These are phyloP conservation scores for Ophioderma brevispina DNA, from an alignment of 35 echinoderm and acorn worm genomes.

Conservation along the genomic window DNA sequence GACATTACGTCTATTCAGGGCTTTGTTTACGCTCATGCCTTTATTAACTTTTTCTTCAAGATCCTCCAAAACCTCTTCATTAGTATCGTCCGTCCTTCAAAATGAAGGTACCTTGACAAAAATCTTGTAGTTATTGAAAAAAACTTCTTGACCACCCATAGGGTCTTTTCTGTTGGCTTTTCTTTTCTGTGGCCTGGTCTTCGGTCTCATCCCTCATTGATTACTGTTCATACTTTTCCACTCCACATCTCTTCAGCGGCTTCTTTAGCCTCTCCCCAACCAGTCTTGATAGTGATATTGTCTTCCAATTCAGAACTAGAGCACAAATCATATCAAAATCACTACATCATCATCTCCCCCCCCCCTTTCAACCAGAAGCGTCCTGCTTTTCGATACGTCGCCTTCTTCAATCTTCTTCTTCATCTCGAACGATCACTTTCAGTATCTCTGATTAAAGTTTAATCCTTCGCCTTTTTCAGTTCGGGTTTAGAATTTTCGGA, in stretches of 20 bases:
- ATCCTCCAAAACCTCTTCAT: background rate
- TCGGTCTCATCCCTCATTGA: background rate
- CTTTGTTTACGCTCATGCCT: background rate
- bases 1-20: background rate
- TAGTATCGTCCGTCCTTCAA: background rate
- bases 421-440: too few relatives aligned
- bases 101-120: background rate
- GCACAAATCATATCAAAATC: background rate
- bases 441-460: too few relatives aligned
- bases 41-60: background rate
- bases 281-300: background rate
- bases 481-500: too few relatives aligned
- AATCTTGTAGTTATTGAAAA: background rate
- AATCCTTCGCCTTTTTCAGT: too few relatives aligned
- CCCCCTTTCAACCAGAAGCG: background rate
- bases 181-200: constrained; percentile 13
- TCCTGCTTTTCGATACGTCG: too few relatives aligned
- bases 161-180: background rate
- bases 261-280: background rate
- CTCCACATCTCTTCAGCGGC: background rate
- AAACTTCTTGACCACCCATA: constrained; percentile 3
- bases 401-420: too few relatives aligned
- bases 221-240: background rate
- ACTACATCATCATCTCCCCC: background rate
- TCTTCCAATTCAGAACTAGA: background rate